phyloP scores from a whole-genome alignment of 2,797 vertebrate genomes.

The Iguana delicatissima region DNA sequence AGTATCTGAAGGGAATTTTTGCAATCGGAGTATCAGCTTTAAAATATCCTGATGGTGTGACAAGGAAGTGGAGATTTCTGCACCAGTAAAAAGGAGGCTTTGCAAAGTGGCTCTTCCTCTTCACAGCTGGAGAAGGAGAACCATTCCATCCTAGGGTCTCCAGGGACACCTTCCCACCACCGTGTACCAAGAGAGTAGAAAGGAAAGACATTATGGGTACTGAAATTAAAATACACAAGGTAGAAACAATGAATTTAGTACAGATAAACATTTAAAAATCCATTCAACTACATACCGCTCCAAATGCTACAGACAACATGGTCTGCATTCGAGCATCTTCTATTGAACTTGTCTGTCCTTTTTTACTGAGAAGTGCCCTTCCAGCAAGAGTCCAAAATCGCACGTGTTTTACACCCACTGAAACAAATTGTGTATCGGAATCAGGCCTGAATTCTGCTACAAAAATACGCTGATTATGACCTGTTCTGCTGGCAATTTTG shows the following conservation, averaged over 20 bases:
- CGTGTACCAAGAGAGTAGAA: constrained; percentile 5
- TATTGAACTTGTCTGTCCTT: constrained; percentile 93
- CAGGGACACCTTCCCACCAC: too few species aligned
- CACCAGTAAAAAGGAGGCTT: not conserved
- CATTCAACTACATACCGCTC: constrained; percentile 89
- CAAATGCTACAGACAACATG: constrained; percentile 97
- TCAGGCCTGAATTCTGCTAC: constrained; percentile 98
- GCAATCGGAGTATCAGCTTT: too few species aligned
- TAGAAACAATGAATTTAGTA: not conserved
- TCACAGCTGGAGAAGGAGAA: not conserved
- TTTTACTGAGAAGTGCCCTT: constrained; percentile 93
- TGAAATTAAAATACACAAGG: not conserved
- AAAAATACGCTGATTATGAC: constrained; percentile 96
- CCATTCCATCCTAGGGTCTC: not conserved
- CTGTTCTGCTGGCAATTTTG: constrained; percentile 93
- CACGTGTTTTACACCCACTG: constrained; percentile 96
- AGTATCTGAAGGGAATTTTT: too few species aligned
- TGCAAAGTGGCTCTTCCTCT: not conserved
- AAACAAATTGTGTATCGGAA: constrained; percentile 98
- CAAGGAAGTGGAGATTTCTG: not conserved
- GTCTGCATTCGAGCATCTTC: constrained; percentile 97
- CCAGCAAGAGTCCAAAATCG: constrained; percentile 97
- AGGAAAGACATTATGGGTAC: not conserved
- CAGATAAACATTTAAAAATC: constrained; percentile 3
- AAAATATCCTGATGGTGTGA: too few species aligned